Percentiles rank a stretch among this genome's conserved stretches.
These are phyloP conservation scores for Ectemnius continuus DNA, from an alignment of 2,888 invertebrate genomes.

Conservation along the genomic window DNA sequence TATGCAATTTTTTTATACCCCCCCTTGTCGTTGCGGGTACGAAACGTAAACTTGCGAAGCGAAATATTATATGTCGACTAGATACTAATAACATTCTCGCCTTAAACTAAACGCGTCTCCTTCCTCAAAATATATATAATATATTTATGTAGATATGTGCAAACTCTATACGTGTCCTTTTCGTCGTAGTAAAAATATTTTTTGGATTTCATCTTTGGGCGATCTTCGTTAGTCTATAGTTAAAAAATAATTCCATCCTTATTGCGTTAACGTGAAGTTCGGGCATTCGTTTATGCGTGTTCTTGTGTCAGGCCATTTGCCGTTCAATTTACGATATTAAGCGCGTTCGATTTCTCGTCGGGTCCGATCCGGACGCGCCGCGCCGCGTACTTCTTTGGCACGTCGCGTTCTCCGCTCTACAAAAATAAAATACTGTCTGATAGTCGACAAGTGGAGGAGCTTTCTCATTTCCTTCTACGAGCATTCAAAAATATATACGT, in stretches of 20 bases:
- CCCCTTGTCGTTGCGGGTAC: slow-evolving; percentile 21
- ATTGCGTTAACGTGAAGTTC: slow-evolving; percentile 36
- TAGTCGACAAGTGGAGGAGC: slow-evolving; percentile 35
- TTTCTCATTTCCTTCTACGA: slow-evolving; percentile 24
- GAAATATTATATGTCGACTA: slow-evolving; percentile 64
- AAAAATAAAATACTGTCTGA: slow-evolving; percentile 52
- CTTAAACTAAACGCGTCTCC: slow-evolving; percentile 64
- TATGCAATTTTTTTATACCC: slow-evolving; percentile 38
- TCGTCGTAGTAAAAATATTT: slow-evolving; percentile 70
- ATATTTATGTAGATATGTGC: slow-evolving; percentile 49
- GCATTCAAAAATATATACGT: slow-evolving; percentile 18
- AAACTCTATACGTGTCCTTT: slow-evolving; percentile 32
- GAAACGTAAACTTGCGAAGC: slow-evolving; percentile 38
- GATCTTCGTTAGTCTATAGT: slow-evolving; percentile 64
- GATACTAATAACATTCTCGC: slow-evolving; percentile 67
- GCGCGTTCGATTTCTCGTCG: slow-evolving; percentile 8
- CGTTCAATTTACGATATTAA: not conserved
- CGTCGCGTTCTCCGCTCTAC: slow-evolving; percentile 22
- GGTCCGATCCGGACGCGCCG: not conserved
- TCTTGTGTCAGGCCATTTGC: slow-evolving; percentile 37
- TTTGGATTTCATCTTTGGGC: slow-evolving; percentile 75
- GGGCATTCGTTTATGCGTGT: slow-evolving; percentile 20
- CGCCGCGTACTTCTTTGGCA: not conserved
- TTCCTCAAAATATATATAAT: slow-evolving; percentile 54
- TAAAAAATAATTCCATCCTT: slow-evolving; percentile 61